Evolutionary conservation across 2,113 vertebrate species (phyloP).

Genomic region (Illadopsis cleaveri): DNA sequence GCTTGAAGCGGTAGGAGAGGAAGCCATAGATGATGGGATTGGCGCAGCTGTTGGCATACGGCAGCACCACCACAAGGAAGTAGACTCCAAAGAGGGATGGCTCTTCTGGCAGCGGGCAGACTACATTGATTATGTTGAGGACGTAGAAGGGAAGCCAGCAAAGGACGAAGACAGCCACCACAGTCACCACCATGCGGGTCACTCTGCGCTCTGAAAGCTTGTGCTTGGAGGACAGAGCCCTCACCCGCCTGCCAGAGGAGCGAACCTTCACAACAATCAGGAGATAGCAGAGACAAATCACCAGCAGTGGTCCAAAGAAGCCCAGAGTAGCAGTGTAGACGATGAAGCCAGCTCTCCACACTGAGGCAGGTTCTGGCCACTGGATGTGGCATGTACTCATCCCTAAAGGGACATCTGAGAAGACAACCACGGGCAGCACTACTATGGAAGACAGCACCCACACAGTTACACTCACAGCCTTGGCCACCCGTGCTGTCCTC

Average conservation of each 20-base stretch:
- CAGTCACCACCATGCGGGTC: conserved; percentile 93
- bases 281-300: conserved; percentile 93
- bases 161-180: conserved; percentile 89
- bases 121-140: conserved; percentile 91
- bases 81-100: conserved; percentile 87
- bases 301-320: conserved; percentile 89
- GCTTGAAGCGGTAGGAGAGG: conserved; percentile 94
- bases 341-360: conserved; percentile 91
- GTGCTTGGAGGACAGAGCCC: conserved; percentile 82
- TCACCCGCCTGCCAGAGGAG: conserved; percentile 83
- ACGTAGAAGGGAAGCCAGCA: conserved; percentile 95
- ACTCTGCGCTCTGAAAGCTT: conserved; percentile 89
- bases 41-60: conserved; percentile 94
- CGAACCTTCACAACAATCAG: conserved; percentile 91
- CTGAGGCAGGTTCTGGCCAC: conserved; percentile 88
- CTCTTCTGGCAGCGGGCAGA: conserved; percentile 87
- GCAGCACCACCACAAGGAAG: conserved; percentile 92
- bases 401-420: conserved; percentile 85
- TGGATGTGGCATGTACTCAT: conserved; percentile 92
- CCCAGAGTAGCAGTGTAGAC: conserved; percentile 88
- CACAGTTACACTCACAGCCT: conserved; percentile 83
- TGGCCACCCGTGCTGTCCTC: conserved; percentile 88
- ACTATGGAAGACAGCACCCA: conserved; percentile 91
- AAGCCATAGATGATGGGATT: conserved; percentile 95
- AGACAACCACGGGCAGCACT: conserved; percentile 91